Base-by-base conservation (phyloP, 2,113 vertebrate genomes). In the Neomonachus schauinslandi region DNA sequence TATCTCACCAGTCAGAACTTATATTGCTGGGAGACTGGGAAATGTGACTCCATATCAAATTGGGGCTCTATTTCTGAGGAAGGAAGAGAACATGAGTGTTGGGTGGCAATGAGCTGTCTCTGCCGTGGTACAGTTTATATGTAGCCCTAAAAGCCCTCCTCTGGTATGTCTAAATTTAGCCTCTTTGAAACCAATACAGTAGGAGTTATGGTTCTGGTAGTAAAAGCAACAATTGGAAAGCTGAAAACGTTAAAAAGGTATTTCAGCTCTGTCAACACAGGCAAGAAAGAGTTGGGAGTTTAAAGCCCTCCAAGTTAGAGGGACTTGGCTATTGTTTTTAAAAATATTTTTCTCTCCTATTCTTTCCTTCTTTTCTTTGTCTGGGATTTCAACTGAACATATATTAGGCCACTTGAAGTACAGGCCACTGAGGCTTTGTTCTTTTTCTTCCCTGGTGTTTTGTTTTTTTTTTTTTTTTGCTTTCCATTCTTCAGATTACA, bases 121-220 rank as follows among this genome's bases (percentile, higher is more conserved):
- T 80, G 36, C 16, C 33, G 18, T 46, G 16, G 18, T 2, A 22
- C 24, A 28, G 39, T 7, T 1, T 21, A 0, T 9, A 0, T 0
- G 11, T 14, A 31, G 33, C 10, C 1, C 10, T 18, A 13, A 39
- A 15, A 67, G 46, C 10, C 4, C 1, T 13, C 2, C 63, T 74
- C n/a, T 7, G 5, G 16, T 2, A 4, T 6, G 5, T 16, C 28
- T 86, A 36, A 53, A 89, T 57, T 11, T 65, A 69, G 16, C 57
- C 10, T 95, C 59, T 74, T 90, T 11, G 31, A 67, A 46, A n/a
- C 5, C 22, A 72, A 9, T 12, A 26, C n/a, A 1, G 19, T 26
- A 55, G 59, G 13, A 72, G 6, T 24, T 67, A 26, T 18, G 42
- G 33, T 81, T 55, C 36, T 65, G 11, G 10, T 13, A 16, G 42